A percentile compares a stretch with the other conserved stretches of the same genome.
Conservation (phyloP, 35 echinoderm and acorn worm species). For the Apostichopus californicus region DNA sequence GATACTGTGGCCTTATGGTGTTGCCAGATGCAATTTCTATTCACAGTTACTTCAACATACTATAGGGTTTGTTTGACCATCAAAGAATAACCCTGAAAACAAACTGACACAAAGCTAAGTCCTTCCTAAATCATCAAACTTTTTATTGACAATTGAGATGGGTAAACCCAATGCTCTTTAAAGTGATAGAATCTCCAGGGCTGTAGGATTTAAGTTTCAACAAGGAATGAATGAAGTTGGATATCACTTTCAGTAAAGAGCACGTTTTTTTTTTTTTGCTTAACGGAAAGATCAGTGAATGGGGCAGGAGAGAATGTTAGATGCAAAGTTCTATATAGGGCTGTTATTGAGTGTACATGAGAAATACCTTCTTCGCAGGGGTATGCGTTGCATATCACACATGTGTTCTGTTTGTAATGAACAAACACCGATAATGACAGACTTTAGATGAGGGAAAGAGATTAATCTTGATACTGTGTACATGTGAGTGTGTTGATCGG, state of each 20-base stretch:
- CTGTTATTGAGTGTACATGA: not conserved
- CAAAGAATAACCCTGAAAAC: not conserved
- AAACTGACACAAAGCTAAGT: not conserved
- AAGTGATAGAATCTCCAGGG: not conserved
- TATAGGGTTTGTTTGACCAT: not conserved
- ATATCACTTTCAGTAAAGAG: too few species aligned
- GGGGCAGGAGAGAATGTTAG: too few species aligned
- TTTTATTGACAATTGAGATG: not conserved
- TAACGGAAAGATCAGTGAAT: too few species aligned
- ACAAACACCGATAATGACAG: too few species aligned
- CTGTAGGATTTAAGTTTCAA: not conserved
- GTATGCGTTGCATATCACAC: not conserved
- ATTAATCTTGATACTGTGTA: too few species aligned
- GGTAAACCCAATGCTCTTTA: not conserved
- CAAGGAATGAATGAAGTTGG: too few species aligned
- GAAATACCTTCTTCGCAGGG: not conserved
- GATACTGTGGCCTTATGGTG: not conserved
- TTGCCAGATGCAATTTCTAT: not conserved
- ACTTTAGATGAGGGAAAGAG: too few species aligned
- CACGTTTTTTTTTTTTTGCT: too few species aligned
- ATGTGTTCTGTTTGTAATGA: not conserved
- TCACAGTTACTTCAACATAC: not conserved
- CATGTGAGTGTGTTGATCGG: too few species aligned
- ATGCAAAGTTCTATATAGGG: not conserved
- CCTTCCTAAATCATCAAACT: not conserved